Conservation (phyloP, 2,797 vertebrate species). For the Mormyrus hasselquistii region DNA sequence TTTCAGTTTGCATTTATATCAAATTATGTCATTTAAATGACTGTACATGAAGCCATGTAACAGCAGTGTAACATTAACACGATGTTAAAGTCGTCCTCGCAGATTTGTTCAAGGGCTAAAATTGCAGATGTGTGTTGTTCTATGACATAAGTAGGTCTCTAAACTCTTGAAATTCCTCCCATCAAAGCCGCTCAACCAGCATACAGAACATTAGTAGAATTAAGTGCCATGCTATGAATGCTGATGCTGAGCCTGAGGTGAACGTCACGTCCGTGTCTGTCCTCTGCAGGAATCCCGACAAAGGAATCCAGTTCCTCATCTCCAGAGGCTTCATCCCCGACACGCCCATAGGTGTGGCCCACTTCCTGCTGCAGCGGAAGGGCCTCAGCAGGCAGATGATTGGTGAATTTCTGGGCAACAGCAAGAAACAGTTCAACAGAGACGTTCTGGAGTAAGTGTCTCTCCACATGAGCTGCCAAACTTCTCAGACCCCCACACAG, state of each 20-base stretch:
- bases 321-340: constrained; percentile 94
- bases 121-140: background rate
- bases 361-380: constrained; percentile 93
- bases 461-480: background rate
- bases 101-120: background rate
- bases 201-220: background rate
- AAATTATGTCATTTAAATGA: background rate
- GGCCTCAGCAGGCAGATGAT: constrained; percentile 98
- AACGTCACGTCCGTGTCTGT: background rate
- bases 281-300: constrained; percentile 85
- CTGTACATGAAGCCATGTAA: background rate
- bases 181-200: background rate
- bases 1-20: background rate
- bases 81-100: background rate
- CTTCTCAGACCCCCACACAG: background rate
- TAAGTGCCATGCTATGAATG: background rate
- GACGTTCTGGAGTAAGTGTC: constrained; percentile 76
- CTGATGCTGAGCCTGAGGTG: background rate
- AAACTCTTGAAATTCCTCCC: background rate
- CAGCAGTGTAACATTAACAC: background rate
- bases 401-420: constrained; percentile 95
- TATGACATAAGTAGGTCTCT: background rate
- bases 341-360: constrained; percentile 94
- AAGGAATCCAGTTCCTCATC: constrained; percentile 96
- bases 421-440: constrained; percentile 97